phyloP scores from a whole-genome alignment of 2,113 vertebrate species.

The Brachypteracias leptosomus region DNA sequence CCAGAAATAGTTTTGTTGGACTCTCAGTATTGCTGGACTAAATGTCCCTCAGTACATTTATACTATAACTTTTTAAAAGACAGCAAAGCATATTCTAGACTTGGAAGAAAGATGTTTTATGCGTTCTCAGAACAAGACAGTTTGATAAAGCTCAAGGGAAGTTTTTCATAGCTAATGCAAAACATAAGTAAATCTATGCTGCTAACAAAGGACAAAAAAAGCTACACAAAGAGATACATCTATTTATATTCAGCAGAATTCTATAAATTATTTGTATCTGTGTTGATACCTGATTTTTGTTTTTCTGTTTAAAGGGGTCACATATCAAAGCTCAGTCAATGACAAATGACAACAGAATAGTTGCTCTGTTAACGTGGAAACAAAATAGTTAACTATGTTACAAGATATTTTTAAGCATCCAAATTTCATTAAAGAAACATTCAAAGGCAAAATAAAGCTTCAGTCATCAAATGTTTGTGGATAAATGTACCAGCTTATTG shows the following conservation, averaged over 20 bases:
- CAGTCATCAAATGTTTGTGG: slow-evolving; percentile 67
- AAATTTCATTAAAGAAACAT: slow-evolving; percentile 65
- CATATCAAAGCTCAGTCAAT: neutral
- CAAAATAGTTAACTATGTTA: slow-evolving; percentile 36
- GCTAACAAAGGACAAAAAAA: neutral
- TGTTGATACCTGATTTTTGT: neutral
- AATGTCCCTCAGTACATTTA: slow-evolving; percentile 33
- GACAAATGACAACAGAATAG: neutral
- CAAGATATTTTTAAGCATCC: slow-evolving; percentile 44
- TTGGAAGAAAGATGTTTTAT: slow-evolving; percentile 26
- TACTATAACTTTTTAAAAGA: slow-evolving; percentile 33
- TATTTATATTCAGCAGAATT: neutral
- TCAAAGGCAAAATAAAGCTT: slow-evolving; percentile 67
- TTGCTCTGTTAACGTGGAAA: neutral
- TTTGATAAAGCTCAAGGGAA: slow-evolving; percentile 37
- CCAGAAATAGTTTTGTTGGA: slow-evolving; percentile 57
- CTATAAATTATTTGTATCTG: neutral
- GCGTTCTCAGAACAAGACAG: neutral
- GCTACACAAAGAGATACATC: neutral
- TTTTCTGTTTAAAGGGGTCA: neutral
- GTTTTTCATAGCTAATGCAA: slow-evolving; percentile 22
- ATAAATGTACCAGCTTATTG: slow-evolving; percentile 58
- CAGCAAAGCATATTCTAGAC: neutral
- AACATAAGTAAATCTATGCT: neutral
- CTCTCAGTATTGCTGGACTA: slow-evolving; percentile 2